phyloP scores from a whole-genome alignment of 1,140 invertebrate genomes.

The Colletes latitarsis region DNA sequence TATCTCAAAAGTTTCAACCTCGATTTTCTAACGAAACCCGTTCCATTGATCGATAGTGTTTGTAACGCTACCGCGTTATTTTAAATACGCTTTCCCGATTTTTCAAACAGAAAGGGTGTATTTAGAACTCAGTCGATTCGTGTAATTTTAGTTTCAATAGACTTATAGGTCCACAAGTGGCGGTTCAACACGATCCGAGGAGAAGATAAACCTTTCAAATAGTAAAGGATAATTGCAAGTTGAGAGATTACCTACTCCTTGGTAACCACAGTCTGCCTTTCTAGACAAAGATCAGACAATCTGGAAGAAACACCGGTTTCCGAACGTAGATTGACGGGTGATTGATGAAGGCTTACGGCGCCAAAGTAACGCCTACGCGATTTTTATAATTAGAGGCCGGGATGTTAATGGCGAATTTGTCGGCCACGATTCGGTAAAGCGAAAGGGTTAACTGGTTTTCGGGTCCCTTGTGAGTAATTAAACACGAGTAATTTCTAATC shows the following conservation, averaged over 20 bases:
- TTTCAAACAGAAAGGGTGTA: too few relatives aligned
- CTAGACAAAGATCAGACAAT: conserved; percentile 56
- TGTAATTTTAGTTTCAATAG: neutral
- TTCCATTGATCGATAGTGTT: too few relatives aligned
- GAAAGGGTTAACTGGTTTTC: conserved; percentile 17
- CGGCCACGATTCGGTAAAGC: conserved; percentile 2
- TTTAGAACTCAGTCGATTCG: too few relatives aligned
- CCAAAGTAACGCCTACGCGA: conserved; percentile 59
- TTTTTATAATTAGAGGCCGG: conserved; percentile 61
- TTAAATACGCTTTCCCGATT: too few relatives aligned
- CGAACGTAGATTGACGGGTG: conserved; percentile 55
- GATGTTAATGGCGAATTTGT: conserved; percentile 57
- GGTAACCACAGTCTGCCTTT: conserved; percentile 36
- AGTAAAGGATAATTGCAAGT: conserved; percentile 27
- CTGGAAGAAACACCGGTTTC: conserved; percentile 26
- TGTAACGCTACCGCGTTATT: too few relatives aligned
- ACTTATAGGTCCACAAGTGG: neutral
- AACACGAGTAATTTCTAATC: neutral
- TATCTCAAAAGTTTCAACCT: too few relatives aligned
- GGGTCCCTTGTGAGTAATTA: neutral
- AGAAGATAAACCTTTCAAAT: neutral
- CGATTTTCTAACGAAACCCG: too few relatives aligned
- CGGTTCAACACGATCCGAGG: neutral
- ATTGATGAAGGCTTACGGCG: conserved; percentile 58
- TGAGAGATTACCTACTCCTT: conserved; percentile 39